Evolutionary conservation across 37 sponge, comb jelly and placozoan genomes (phyloP), one percentile per base, ranked within the genome.

Genomic region (Tethya wilhelma): DNA sequence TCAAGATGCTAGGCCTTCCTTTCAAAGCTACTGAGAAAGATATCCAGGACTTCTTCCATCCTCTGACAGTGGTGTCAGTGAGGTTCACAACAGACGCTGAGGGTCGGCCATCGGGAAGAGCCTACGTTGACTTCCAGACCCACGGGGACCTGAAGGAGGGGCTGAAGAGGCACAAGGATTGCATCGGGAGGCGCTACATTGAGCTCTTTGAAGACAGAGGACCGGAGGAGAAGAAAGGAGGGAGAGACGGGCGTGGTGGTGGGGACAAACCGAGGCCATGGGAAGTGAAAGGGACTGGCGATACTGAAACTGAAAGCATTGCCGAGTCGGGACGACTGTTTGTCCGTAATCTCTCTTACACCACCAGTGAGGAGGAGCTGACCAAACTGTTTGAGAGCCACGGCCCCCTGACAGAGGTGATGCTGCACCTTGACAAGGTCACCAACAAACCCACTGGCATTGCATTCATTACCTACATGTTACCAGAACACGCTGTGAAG

Each of bases 401-500:
- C 71, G 99, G 99, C 23, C 96, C 94, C 25, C 63, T 98, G 1
- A 89, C 96, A 19, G 94, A 94, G 43, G 57, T 84, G 7, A 63
- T 74, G 7, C 56, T 96, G 0, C 96, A 88, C 2, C 74, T 91
- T 32, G 97, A 93, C 60, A 85, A 78, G 56, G 75, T 57, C 14
- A 89, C 87, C 34, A 89, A 91, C 64, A 85, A 75, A 28, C 73
- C 93, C 2, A 95, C 87, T 41, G 99, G 99, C 0, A 59, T 93
- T 59, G 96, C 85, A 2, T 96, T 91, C 81, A 89, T 98, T 26
- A 98, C 96, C 5, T 98, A 81, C 69, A 87, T 96, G 88, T 79
- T 96, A 23, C 96, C 99, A 11, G 99, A 95, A 60, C 94, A 98
- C 53, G 97, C 95, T 0, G 89, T 90, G 34, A 83, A 80, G 84